Evolutionary conservation across 2,888 invertebrate genomes (phyloP), one percentile per base, ranked within the genome.

Genomic region (Pterostichus niger): DNA sequence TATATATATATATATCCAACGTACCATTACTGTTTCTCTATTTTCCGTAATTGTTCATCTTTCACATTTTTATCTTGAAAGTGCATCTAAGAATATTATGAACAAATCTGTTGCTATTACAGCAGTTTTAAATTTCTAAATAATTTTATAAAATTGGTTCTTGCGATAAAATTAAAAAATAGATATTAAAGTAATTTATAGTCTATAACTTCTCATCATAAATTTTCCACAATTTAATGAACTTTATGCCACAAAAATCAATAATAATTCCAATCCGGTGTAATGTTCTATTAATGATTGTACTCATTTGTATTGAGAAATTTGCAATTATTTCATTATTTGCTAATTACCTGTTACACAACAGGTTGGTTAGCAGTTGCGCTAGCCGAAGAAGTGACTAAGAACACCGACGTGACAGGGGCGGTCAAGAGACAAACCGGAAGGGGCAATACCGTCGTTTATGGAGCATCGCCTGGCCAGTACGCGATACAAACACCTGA

Each of bases 281-380:
- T 56, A 56, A 56, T 9, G 17, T 17, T 17, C n/a, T 56, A 17
- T 17, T 56, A 56, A 13, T 17, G 6, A 49, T 10, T 49, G 13
- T 2, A 49, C 49, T 49, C 4, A 59, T 35, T 64, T 64, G 13
- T 15, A 35, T 33, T 40, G 6, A 13, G 4, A 31, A 75, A 46
- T 46, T 59, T 17, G 59, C 40, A 79, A 64, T 64, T 79, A 79
- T 24, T 49, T 33, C 64, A 64, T 64, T 79, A 79, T 24, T 49
- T 33, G 35, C n/a, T 68, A 68, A 49, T 80, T 80, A 40, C 40
- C 40, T 6, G 5, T 40, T 40, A 40, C 40, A 40, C 40, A 17
- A 33, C 35, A 82, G 82, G 82, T 40, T 82, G 82, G 56, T 59
- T 82, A 82, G 82, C 82, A 44, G 13, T 82, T 31, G 75, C 82